Percentiles rank a stretch among this genome's conserved stretches.
Conservation (phyloP, 1,140 invertebrate species). For the Aphelenchoides fujianensis region DNA sequence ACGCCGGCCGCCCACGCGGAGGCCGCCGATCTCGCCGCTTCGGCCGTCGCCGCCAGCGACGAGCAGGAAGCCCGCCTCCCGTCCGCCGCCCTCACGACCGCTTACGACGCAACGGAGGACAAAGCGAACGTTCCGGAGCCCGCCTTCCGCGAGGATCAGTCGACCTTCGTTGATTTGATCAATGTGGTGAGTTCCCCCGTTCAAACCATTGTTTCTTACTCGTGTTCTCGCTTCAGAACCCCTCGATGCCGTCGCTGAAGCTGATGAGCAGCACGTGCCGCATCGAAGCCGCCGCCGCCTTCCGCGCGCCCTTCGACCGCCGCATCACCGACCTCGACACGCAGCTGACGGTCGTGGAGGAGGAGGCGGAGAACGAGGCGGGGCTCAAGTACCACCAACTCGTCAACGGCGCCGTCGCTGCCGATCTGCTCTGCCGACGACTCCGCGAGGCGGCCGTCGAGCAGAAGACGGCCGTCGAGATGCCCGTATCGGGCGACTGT, state of each 20-base stretch:
- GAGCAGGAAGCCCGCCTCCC: too few relatives aligned
- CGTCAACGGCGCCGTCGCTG: too few relatives aligned
- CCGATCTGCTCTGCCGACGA: not conserved
- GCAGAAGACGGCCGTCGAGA: too few relatives aligned
- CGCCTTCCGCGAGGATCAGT: not conserved
- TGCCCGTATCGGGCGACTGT: too few relatives aligned
- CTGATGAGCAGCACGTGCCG: too few relatives aligned
- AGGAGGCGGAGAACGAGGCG: too few relatives aligned
- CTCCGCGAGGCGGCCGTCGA: not conserved
- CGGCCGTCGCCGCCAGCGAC: too few relatives aligned
- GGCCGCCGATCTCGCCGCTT: too few relatives aligned
- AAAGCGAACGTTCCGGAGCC: not conserved
- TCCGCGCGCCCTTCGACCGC: not conserved
- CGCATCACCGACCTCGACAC: slow-evolving; percentile 14
- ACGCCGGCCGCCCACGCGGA: too few relatives aligned
- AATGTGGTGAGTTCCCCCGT: slow-evolving; percentile 26
- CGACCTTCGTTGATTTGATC: slow-evolving; percentile 30
- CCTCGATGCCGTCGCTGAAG: not conserved
- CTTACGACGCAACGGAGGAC: not conserved
- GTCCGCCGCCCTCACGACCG: too few relatives aligned
- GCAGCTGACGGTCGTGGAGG: not conserved
- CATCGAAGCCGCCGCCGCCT: slow-evolving; percentile 11
- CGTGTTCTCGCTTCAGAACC: not conserved
- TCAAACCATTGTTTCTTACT: not conserved
- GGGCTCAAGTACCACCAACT: too few relatives aligned